Evolutionary conservation across 2,113 vertebrate species (phyloP), one percentile per base, ranked within the genome.

Genomic region (Micronycteris hirsuta): DNA sequence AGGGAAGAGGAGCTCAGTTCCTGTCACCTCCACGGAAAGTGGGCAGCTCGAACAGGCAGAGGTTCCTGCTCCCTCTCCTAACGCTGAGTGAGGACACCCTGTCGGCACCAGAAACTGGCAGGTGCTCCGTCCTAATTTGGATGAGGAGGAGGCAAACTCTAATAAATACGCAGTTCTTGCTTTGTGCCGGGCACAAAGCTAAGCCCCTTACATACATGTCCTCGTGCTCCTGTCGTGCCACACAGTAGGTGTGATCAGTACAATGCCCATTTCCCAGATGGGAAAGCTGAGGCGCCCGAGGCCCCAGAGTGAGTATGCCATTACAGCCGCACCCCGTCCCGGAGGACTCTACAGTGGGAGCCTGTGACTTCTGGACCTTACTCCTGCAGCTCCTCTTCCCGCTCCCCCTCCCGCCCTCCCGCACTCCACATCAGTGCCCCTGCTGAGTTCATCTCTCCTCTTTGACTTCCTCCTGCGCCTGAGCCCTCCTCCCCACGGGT

Each of bases 281-380:
- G 45, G 74, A 31, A 87, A 36, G 71, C 45, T 38, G 84, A 86
- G 74, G 38, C 63, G 70, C 80, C 58, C 84, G 80, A 56, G 70
- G 28, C 33, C 22, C 56, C 41, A 82, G 54, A 95, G 76, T 11
- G 28, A 49, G 67, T 20, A 36, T 22, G 61, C 43, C 33, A 17
- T 49, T 33, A 45, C 70, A 43, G 31, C 24, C 41, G 49, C 86
- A 61, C n/a, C 70, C 78, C 47, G 43, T 24, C 86, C 84, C 36
- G 36, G 89, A 86, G 71, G 33, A 24, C 68, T 67, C 22, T 22
- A 77, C 16, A 38, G 70, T 45, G 38, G 38, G 20, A 86, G 16
- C 11, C 49, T 10, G 0, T 19, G 14, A 36, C 43, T 22, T 61
- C 45, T 15, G 14, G 19, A 78, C 13, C 86, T 38, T 70, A 49